Evolutionary conservation across 2,888 invertebrate species (phyloP).

Genomic region (Hedychridium roseum): DNA sequence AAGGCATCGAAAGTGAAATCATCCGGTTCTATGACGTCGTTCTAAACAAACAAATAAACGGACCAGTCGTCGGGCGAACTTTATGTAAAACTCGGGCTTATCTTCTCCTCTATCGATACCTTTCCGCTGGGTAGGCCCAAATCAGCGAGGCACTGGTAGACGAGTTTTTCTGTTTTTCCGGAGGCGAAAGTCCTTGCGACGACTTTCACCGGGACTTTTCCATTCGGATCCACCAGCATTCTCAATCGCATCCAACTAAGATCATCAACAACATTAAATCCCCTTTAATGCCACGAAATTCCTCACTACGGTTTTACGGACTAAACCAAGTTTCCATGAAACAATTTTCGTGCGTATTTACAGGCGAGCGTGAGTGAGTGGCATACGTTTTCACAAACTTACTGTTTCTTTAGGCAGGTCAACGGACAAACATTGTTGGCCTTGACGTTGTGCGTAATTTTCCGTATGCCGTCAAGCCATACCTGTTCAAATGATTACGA

Average conservation of each 20-base stretch:
- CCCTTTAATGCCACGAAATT: too few species aligned
- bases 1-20: slow-evolving; percentile 99
- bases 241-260: slow-evolving; percentile 98
- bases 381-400: slow-evolving; percentile 69
- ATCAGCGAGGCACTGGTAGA: slow-evolving; percentile 95
- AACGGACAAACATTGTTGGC: slow-evolving; percentile 99
- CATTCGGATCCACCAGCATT: slow-evolving; percentile 90
- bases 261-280: too few species aligned
- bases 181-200: slow-evolving; percentile 98
- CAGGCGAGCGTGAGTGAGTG: slow-evolving; percentile 1
- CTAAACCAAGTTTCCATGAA: too few species aligned
- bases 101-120: slow-evolving; percentile 56
- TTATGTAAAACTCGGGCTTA: slow-evolving; percentile 3
- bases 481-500: slow-evolving; percentile 69
- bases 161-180: slow-evolving; percentile 98
- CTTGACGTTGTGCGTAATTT: slow-evolving; percentile 98
- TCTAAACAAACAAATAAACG: slow-evolving; percentile 64
- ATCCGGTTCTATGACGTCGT: slow-evolving; percentile 92
- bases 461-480: slow-evolving; percentile 94
- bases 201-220: slow-evolving; percentile 96
- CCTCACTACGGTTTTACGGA: too few species aligned
- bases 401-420: slow-evolving; percentile 99
- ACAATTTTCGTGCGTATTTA: too few species aligned
- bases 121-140: slow-evolving; percentile 93
- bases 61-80: neutral